phyloP scores from a whole-genome alignment of 1,140 invertebrate genomes.

The Drosophila leontia region DNA sequence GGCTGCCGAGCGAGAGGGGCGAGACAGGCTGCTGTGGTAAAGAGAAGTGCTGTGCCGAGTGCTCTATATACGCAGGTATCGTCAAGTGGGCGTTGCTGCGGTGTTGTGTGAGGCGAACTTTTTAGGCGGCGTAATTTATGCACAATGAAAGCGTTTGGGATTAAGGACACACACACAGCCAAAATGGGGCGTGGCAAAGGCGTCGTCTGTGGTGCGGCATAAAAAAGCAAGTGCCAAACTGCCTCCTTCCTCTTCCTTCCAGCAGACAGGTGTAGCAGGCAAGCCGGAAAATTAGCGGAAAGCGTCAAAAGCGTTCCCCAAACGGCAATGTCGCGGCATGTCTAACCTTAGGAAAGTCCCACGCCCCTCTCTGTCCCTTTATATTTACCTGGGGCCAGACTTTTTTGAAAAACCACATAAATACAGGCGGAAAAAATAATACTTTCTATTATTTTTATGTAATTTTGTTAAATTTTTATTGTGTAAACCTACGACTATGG shows the following conservation, averaged over 20 bases:
- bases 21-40: background rate
- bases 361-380: background rate
- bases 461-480: no score
- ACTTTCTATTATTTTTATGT: no score
- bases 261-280: conserved; percentile 77
- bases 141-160: conserved; percentile 80
- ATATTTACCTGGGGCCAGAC: background rate
- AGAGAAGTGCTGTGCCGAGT: background rate
- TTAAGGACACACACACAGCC: conserved; percentile 50
- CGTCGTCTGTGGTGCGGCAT: conserved; percentile 29
- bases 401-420: conserved; percentile 68
- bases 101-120: conserved; percentile 51
- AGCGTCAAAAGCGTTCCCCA: conserved; percentile 81
- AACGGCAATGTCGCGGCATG: conserved; percentile 76
- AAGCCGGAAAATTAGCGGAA: conserved; percentile 82
- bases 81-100: conserved; percentile 36
- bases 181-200: conserved; percentile 39
- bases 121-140: conserved; percentile 77
- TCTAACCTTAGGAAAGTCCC: conserved; percentile 32
- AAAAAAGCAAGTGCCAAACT: conserved; percentile 50
- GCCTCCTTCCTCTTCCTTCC: background rate
- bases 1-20: background rate
- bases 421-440: conserved; percentile 32
- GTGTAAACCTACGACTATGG: no score
- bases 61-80: conserved; percentile 21